These are phyloP conservation scores for Tupaia chinensis DNA, from an alignment of 2,113 vertebrate species.

Conservation along the genomic window DNA sequence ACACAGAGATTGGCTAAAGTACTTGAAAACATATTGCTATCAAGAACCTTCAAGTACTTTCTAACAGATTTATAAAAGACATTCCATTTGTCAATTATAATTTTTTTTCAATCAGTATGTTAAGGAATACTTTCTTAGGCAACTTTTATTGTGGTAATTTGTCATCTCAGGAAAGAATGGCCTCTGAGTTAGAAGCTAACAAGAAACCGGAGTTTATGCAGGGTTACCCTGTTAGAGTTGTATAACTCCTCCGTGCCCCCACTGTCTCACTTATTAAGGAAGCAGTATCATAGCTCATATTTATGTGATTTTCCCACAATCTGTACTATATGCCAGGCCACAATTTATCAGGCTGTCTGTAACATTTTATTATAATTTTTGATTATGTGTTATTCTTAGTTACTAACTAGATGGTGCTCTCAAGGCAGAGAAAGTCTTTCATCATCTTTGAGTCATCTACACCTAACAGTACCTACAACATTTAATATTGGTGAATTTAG, in stretches of 20 bases:
- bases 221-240: not conserved
- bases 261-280: not conserved
- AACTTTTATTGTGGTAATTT: not conserved
- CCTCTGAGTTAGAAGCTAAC: not conserved
- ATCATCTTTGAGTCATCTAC: not conserved
- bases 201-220: not conserved
- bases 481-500: not conserved
- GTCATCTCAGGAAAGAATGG: not conserved
- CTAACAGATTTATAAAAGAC: conserved; percentile 4
- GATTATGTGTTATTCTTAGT: not conserved
- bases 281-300: not conserved
- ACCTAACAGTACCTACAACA: not conserved
- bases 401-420: not conserved
- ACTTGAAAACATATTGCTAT: not conserved
- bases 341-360: not conserved
- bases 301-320: not conserved
- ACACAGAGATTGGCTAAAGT: not conserved
- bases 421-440: not conserved
- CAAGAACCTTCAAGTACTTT: conserved; percentile 10
- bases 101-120: not conserved
- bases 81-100: not conserved
- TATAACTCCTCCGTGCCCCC: not conserved
- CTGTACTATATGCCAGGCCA: not conserved
- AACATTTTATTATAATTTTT: conserved; percentile 32
- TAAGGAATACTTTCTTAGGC: not conserved